Evolutionary conservation across 2,113 vertebrate species (phyloP).

Genomic region (Tachysurus fulvidraco): DNA sequence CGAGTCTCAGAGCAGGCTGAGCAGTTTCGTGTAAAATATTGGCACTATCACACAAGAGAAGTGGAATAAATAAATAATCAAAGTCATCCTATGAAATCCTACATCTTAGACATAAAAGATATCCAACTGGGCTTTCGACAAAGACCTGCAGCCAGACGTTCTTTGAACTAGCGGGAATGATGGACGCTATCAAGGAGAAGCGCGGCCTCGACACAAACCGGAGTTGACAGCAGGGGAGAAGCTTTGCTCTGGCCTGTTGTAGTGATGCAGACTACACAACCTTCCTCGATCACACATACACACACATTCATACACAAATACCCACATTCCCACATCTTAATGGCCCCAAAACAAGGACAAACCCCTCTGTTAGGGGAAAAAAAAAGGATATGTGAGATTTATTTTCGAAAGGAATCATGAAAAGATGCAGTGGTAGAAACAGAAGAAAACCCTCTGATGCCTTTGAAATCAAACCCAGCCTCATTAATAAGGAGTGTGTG

Average conservation of each 20-base stretch:
- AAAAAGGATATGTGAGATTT: background rate
- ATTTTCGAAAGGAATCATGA: background rate
- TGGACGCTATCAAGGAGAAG: constrained; percentile 76
- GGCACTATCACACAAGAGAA: constrained; percentile 84
- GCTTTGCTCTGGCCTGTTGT: constrained; percentile 44
- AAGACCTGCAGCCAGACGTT: constrained; percentile 88
- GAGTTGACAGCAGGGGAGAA: constrained; percentile 76
- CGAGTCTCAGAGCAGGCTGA: constrained; percentile 82
- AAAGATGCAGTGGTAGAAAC: background rate
- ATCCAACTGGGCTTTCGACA: constrained; percentile 89
- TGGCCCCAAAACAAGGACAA: constrained; percentile 19
- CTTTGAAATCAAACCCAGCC: constrained; percentile 49
- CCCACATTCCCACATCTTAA: background rate
- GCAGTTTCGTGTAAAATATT: constrained; percentile 78
- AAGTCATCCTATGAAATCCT: constrained; percentile 87
- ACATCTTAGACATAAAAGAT: constrained; percentile 94
- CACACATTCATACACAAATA: constrained; percentile 6
- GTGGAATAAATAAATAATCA: constrained; percentile 96
- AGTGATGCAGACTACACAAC: constrained; percentile 38
- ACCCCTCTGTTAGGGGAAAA: background rate
- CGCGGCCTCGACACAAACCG: constrained; percentile 73
- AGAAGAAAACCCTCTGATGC: constrained; percentile 23
- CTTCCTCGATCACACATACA: background rate
- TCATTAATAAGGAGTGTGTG: constrained; percentile 57
- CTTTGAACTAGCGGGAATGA: constrained; percentile 90